Base-by-base conservation (phyloP, 2,113 vertebrate species). In the Phodopus roborovskii region DNA sequence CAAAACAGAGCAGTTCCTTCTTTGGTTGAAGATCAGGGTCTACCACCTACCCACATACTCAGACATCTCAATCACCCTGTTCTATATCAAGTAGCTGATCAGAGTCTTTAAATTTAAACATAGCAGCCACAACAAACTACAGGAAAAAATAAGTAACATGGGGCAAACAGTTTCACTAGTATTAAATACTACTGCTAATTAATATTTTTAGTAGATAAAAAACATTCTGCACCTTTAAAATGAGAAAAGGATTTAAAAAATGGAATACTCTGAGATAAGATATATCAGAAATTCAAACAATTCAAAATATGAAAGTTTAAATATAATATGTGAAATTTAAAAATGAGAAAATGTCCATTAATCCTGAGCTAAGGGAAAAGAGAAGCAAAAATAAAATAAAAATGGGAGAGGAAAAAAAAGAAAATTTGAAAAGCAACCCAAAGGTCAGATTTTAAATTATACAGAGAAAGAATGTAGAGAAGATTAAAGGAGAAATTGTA, bases 181-280 rank as follows among this genome's bases (percentile, higher is more conserved):
- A 73, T 73, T 94, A 79, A 92, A 82, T 22, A 39, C 11, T 68
- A 78, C 56, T 66, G 82, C 53, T 56, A 13, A 56, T 39, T 74
- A 91, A 42, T 48, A 96, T 48, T 88, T 94, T 56, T 20, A 86
- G 42, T 74, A 93, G 11, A 45, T 94, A 71, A 92, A n/a, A n/a
- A 94, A 90, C 24, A 50, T 45, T 50, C 4, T 84, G 45, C 11
- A 92, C 66, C 5, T 84, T 70, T 89, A 48, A 89, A 94, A 94
- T 68, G 84, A 94, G 19, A 84, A 90, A 77, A 82, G 10, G 22
- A 83, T 84, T 71, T 70, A 77, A 28, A n/a, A 70, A 92, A 39
- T 86, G 33, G 9, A 97, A 66, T 86, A 88, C 62, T 70, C 48
- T 56, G 39, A 68, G 64, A 81, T 92, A 90, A 85, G 7, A 3